These are phyloP conservation scores for Oncopodura yosiiana DNA, from an alignment of 1,140 invertebrate genomes.

Conservation along the genomic window DNA sequence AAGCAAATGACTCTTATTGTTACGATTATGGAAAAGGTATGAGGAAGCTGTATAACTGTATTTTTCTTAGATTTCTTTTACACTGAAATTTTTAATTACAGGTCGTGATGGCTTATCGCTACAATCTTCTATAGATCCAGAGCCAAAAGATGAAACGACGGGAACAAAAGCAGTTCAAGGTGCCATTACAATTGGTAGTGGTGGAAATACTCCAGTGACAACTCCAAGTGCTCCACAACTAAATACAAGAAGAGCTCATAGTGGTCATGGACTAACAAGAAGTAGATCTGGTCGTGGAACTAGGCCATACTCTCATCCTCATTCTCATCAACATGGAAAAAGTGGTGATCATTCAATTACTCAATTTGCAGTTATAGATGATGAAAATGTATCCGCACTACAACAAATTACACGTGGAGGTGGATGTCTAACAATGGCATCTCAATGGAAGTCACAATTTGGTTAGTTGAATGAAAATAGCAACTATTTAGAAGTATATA, in stretches of 20 bases:
- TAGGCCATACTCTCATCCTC: conserved; percentile 35
- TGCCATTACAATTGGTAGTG: conserved; percentile 2
- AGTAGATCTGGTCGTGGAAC: conserved; percentile 30
- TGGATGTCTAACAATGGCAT: conserved; percentile 66
- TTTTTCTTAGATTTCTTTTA: background rate
- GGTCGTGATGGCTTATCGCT: conserved; percentile 22
- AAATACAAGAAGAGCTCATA: conserved; percentile 14
- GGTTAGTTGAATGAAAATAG: too few relatives aligned
- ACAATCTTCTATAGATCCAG: conserved; percentile 32
- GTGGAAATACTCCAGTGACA: conserved; percentile 1
- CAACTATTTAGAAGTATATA: too few relatives aligned
- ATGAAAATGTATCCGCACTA: conserved; percentile 77
- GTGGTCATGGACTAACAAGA: conserved; percentile 7
- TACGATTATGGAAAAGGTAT: conserved; percentile 30
- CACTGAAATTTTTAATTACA: background rate
- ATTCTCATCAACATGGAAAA: conserved; percentile 30
- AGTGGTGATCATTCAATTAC: conserved; percentile 56
- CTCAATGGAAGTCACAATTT: conserved; percentile 88
- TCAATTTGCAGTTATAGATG: conserved; percentile 85
- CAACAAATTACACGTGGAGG: conserved; percentile 63
- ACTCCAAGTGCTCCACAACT: conserved; percentile 23
- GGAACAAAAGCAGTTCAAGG: conserved; percentile 14
- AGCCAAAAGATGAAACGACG: conserved; percentile 12
- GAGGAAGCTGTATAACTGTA: background rate
- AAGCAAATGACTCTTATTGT: conserved; percentile 35